Conservation (phyloP, 2,888 invertebrate species). For the Linnaemya tessellans region DNA sequence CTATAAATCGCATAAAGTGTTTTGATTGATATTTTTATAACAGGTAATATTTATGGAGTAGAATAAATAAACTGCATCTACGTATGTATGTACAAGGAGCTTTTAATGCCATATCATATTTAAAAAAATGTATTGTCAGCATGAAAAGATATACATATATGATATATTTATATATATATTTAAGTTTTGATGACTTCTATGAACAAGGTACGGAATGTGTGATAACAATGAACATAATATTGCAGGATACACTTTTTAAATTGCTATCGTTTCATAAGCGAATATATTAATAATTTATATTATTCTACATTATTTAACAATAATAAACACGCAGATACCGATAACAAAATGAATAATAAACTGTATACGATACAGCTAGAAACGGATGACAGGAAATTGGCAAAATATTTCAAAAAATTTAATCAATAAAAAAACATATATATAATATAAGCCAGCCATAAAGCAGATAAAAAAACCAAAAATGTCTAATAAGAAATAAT, state of each 20-base stretch:
- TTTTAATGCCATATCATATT: no score
- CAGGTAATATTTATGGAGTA: no score
- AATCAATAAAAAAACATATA: slow-evolving; percentile 14
- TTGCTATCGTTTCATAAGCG: neutral
- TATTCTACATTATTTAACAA: neutral
- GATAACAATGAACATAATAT: neutral
- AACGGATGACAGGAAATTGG: slow-evolving; percentile 69
- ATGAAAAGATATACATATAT: no score
- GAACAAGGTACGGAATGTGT: neutral
- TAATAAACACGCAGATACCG: neutral
- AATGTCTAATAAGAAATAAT: slow-evolving; percentile 49
- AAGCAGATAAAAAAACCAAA: slow-evolving; percentile 22
- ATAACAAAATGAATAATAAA: slow-evolving; percentile 40
- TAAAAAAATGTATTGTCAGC: no score
- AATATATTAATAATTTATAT: slow-evolving; percentile 24
- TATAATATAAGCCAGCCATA: neutral
- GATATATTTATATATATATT: no score
- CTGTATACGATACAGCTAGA: slow-evolving; percentile 24
- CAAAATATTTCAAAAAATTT: slow-evolving; percentile 35
- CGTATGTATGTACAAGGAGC: no score
- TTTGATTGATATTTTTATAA: no score
- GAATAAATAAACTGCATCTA: no score
- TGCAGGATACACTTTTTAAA: neutral
- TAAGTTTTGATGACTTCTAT: no score
- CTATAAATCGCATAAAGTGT: no score